These are phyloP conservation scores for Danaus plexippus DNA, from an alignment of 1,140 invertebrate species.

Conservation along the genomic window DNA sequence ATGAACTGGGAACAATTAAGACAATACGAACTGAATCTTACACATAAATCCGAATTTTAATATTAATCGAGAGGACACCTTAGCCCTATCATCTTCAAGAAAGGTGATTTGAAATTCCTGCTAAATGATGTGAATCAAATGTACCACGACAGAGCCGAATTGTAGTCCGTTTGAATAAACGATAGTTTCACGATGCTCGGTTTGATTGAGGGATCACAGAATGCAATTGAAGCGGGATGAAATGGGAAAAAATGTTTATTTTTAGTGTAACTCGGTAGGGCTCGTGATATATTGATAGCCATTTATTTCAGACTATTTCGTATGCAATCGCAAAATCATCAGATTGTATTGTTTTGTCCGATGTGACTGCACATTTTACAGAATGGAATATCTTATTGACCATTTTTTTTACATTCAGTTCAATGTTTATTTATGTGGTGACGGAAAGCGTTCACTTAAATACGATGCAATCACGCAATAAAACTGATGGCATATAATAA, in stretches of 20 bases:
- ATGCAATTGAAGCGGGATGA: slow-evolving; percentile 19
- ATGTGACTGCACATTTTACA: not conserved
- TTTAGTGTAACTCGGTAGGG: slow-evolving; percentile 23
- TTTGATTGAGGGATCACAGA: slow-evolving; percentile 24
- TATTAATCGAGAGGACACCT: slow-evolving; percentile 1
- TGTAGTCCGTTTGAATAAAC: slow-evolving; percentile 16
- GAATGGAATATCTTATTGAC: slow-evolving; percentile 1
- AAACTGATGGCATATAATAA: slow-evolving; percentile 51
- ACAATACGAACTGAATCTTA: not conserved
- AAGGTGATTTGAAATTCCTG: slow-evolving; percentile 16
- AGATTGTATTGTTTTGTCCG: no score
- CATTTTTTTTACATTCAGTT: slow-evolving; percentile 4
- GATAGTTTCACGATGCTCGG: slow-evolving; percentile 20
- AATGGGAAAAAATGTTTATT: slow-evolving; percentile 21
- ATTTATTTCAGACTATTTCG: slow-evolving; percentile 10
- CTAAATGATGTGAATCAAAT: slow-evolving; percentile 14
- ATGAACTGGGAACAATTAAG: no score
- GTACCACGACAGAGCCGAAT: slow-evolving; percentile 4
- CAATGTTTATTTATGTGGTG: slow-evolving; percentile 22
- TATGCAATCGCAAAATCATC: not conserved
- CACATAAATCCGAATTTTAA: slow-evolving; percentile 1
- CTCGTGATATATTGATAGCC: slow-evolving; percentile 16
- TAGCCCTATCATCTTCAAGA: not conserved
- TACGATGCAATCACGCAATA: slow-evolving; percentile 36
- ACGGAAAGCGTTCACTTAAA: slow-evolving; percentile 19